Conservation (phyloP, 2,113 vertebrate species). For the Ptyas mucosa region DNA sequence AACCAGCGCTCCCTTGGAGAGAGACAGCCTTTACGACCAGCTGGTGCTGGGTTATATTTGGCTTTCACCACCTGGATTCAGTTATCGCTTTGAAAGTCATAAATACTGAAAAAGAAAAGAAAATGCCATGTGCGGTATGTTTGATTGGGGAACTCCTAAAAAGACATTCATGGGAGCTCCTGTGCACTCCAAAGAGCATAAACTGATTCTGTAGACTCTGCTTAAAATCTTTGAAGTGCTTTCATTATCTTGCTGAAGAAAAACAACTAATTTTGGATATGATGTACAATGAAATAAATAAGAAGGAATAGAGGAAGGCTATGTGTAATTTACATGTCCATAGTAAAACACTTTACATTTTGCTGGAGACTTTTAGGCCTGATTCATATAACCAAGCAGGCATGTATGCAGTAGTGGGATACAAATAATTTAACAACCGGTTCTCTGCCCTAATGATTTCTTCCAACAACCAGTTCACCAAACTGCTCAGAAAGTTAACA, state of each 20-base stretch:
- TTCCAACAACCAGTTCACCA: no score
- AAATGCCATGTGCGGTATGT: constrained; percentile 53
- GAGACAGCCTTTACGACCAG: constrained; percentile 74
- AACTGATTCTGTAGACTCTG: constrained; percentile 17
- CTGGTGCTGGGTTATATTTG: constrained; percentile 71
- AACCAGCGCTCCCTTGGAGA: constrained; percentile 61
- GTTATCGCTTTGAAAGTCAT: constrained; percentile 63
- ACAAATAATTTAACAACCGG: no score
- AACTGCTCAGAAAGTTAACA: no score
- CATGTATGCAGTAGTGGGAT: no score
- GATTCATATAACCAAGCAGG: no score
- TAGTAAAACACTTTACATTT: neutral
- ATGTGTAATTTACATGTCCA: neutral
- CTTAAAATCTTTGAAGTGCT: constrained; percentile 12
- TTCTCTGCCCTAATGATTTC: no score
- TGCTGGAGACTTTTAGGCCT: neutral
- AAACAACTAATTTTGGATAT: neutral
- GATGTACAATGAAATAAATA: neutral
- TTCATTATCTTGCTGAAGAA: neutral
- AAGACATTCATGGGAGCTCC: neutral
- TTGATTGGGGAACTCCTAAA: constrained; percentile 59
- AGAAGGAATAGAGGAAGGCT: neutral
- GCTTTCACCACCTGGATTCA: constrained; percentile 68
- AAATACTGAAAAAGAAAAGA: constrained; percentile 57
- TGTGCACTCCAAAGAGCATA: constrained; percentile 13